These are phyloP conservation scores for Oophaga sylvatica DNA, from an alignment of 2,797 vertebrate species.

Conservation along the genomic window DNA sequence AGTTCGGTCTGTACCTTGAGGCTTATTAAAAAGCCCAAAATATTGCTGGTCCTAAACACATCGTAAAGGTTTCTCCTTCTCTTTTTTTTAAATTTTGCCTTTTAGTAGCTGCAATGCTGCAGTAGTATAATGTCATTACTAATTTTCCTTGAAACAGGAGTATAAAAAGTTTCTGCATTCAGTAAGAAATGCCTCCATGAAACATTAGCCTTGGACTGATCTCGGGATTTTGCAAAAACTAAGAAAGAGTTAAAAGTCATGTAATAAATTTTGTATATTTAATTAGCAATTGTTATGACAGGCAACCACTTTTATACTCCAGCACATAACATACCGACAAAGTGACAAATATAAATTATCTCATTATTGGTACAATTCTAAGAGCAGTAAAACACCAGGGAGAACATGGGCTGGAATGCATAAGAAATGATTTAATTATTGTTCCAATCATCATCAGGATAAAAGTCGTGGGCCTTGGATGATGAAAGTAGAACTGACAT, in stretches of 20 bases:
- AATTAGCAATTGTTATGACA: conserved; percentile 6
- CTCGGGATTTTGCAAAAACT: neutral
- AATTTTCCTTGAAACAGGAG: neutral
- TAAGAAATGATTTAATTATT: conserved; percentile 8
- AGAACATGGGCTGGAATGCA: neutral
- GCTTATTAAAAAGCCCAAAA: too few species aligned
- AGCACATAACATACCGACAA: neutral
- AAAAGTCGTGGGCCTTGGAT: neutral
- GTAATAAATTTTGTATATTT: neutral
- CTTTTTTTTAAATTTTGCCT: neutral
- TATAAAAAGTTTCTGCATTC: neutral
- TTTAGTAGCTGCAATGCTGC: neutral
- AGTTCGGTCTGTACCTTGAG: too few species aligned
- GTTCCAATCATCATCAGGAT: conserved; percentile 15
- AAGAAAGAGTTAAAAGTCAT: neutral
- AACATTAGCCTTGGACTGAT: neutral
- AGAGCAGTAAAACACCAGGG: conserved; percentile 15
- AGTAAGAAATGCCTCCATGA: neutral
- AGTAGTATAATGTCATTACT: neutral
- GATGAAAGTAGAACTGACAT: conserved; percentile 22
- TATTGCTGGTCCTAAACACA: too few species aligned
- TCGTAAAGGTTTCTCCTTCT: too few species aligned
- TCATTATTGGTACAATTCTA: conserved; percentile 6
- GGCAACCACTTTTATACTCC: neutral
- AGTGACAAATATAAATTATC: conserved; percentile 6